Conservation (phyloP, 2,113 vertebrate genomes). For the Hyla sarda region DNA sequence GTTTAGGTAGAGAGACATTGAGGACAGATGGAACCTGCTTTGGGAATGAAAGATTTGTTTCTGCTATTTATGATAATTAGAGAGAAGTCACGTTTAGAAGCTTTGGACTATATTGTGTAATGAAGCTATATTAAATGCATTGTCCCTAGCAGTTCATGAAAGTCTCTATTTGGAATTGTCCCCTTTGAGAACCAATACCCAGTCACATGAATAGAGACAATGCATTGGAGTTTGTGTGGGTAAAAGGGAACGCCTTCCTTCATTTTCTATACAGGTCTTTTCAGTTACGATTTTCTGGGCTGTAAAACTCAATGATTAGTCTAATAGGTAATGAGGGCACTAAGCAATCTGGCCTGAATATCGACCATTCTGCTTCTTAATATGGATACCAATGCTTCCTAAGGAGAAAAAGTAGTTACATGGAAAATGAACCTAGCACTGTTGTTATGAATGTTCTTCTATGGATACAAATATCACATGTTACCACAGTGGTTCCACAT, state of each 20-base stretch:
- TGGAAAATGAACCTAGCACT: not conserved
- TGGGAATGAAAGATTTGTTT: conserved; percentile 70
- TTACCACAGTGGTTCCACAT: not conserved
- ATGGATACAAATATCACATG: not conserved
- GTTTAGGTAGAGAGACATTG: conserved; percentile 61
- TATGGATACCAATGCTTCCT: not conserved
- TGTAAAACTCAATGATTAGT: conserved; percentile 44
- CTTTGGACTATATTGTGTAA: conserved; percentile 66
- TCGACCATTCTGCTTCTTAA: not conserved
- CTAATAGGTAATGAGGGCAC: not conserved
- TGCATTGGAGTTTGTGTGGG: conserved; percentile 63
- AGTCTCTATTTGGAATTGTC: conserved; percentile 58
- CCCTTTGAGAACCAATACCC: conserved; percentile 58
- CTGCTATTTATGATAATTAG: conserved; percentile 75
- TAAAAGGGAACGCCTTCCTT: conserved; percentile 65
- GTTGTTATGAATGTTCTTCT: not conserved
- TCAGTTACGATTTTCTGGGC: conserved; percentile 59
- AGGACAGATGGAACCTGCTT: conserved; percentile 66
- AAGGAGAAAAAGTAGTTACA: not conserved
- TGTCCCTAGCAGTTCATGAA: conserved; percentile 67
- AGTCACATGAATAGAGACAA: conserved; percentile 67
- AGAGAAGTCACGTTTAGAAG: conserved; percentile 68
- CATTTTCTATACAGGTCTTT: conserved; percentile 61
- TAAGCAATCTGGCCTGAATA: accelerated
- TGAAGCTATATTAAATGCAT: conserved; percentile 65